phyloP scores from a whole-genome alignment of 1,140 invertebrate genomes.

The Drosophila novamexicana region DNA sequence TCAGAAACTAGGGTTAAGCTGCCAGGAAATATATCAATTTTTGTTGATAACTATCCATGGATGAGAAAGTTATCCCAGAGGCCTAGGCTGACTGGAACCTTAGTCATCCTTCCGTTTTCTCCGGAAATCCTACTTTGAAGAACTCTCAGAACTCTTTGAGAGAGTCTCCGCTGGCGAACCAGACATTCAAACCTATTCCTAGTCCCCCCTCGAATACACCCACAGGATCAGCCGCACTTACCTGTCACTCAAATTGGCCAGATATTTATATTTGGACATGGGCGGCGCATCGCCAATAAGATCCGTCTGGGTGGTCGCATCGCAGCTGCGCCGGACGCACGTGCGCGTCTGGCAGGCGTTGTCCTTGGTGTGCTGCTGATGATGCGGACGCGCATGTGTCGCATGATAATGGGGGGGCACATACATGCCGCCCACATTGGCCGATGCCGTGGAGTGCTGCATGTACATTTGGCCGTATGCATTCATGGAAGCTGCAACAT shows the following conservation, averaged over 20 bases:
- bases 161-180: too few species aligned
- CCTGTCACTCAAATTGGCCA: constrained; percentile 1
- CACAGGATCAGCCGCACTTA: constrained; percentile 5
- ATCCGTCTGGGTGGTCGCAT: constrained; percentile 56
- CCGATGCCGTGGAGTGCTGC: constrained; percentile 40
- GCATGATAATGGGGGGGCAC: constrained; percentile 19
- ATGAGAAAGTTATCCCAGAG: too few species aligned
- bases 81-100: too few species aligned
- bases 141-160: too few species aligned
- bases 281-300: constrained; percentile 11
- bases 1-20: too few species aligned
- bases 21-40: too few species aligned
- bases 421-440: constrained; percentile 36
- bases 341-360: constrained; percentile 29
- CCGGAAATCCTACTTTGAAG: too few species aligned
- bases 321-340: constrained; percentile 18
- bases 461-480: constrained; percentile 56
- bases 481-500: constrained; percentile 52
- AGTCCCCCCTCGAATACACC: too few species aligned
- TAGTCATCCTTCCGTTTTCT: too few species aligned
- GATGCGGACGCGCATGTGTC: not conserved
- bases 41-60: too few species aligned
- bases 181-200: too few species aligned
- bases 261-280: not conserved
- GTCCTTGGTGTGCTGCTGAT: constrained; percentile 12